phyloP scores from a whole-genome alignment of 53 echinoderm and acorn worm genomes.

The Hippasteria phrygiana region DNA sequence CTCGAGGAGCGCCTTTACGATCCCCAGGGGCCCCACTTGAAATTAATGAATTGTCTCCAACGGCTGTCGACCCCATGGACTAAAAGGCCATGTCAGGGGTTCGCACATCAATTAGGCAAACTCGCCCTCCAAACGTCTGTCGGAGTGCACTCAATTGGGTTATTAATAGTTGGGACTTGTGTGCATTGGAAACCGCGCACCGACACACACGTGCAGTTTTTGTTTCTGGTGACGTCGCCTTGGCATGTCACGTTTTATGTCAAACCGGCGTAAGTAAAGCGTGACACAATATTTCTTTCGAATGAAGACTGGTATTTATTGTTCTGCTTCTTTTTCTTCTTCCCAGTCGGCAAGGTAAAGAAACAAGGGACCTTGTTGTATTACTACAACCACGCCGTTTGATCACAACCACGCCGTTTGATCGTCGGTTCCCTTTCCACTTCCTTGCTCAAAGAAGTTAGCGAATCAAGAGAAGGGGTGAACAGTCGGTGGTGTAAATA shows the following conservation, averaged over 20 bases:
- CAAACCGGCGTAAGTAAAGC: constrained; percentile 42
- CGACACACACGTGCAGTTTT: constrained; percentile 7
- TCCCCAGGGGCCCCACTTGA: constrained; percentile 45
- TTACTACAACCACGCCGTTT: constrained; percentile 1
- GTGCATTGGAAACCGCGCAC: constrained; percentile 36
- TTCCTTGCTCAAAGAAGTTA: constrained; percentile 49
- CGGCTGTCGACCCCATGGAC: constrained; percentile 64
- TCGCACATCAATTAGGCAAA: constrained; percentile 64
- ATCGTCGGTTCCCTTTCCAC: background rate
- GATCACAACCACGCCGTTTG: background rate
- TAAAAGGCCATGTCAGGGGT: constrained; percentile 59
- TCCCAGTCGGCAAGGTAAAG: background rate
- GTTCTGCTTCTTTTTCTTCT: background rate
- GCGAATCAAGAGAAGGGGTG: constrained; percentile 36
- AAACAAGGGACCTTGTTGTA: constrained; percentile 1
- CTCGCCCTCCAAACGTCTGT: constrained; percentile 54
- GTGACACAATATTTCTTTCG: constrained; percentile 45
- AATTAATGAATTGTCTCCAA: constrained; percentile 53
- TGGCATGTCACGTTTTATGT: constrained; percentile 29
- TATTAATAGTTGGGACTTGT: constrained; percentile 27
- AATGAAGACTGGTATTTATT: constrained; percentile 20
- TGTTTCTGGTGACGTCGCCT: background rate
- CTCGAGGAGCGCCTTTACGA: background rate
- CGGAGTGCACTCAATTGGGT: constrained; percentile 29
- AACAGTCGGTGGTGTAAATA: constrained; percentile 41